Conservation (phyloP, 2,797 vertebrate genomes). For the Urophycis tenuis region DNA sequence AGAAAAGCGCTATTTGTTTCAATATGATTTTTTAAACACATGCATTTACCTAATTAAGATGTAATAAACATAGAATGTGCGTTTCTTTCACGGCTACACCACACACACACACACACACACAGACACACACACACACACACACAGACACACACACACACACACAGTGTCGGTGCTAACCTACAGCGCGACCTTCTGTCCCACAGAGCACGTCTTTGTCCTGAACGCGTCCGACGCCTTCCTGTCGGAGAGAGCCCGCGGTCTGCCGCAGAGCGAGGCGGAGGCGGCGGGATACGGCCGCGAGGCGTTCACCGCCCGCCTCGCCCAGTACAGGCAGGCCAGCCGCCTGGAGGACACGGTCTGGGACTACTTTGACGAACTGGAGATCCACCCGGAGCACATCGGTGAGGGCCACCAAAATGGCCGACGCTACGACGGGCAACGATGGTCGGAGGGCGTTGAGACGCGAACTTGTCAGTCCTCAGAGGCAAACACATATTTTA, state of each 20-base stretch:
- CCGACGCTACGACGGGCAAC: neutral
- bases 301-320: constrained; percentile 67
- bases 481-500: neutral
- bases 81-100: neutral
- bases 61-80: neutral
- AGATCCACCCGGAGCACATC: constrained; percentile 81
- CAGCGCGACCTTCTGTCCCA: neutral
- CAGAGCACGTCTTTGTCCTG: constrained; percentile 81
- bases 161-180: neutral
- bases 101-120: neutral
- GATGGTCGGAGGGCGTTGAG: neutral
- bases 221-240: constrained; percentile 83
- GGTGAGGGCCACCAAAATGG: constrained; percentile 62
- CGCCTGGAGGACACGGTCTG: constrained; percentile 72
- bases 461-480: neutral
- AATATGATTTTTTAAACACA: neutral
- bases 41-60: neutral
- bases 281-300: constrained; percentile 74
- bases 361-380: constrained; percentile 89
- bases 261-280: constrained; percentile 73
- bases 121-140: too few species aligned
- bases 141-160: neutral
- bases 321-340: constrained; percentile 66
- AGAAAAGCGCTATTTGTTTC: too few species aligned
- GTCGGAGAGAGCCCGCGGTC: constrained; percentile 73